Evolutionary conservation across 2,888 invertebrate species (phyloP).

Genomic region (Physocephala rufipes): DNA sequence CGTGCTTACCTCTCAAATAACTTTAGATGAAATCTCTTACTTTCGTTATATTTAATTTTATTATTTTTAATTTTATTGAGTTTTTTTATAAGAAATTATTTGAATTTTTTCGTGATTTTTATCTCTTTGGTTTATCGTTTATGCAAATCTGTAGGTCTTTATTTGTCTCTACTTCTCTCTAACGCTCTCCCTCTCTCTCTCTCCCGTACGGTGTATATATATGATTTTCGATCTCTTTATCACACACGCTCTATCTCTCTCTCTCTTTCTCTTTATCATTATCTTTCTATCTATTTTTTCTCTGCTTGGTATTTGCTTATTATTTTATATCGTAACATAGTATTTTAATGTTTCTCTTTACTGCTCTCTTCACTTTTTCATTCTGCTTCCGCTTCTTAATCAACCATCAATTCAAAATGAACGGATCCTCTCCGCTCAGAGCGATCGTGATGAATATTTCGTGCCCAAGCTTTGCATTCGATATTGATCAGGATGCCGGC

Average conservation of each 20-base stretch:
- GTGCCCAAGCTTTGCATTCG: conserved; percentile 94
- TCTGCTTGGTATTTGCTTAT: conserved; percentile 22
- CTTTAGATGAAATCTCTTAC: conserved; percentile 44
- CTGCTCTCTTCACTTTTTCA: conserved; percentile 1
- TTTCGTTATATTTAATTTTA: conserved; percentile 44
- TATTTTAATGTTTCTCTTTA: conserved; percentile 19
- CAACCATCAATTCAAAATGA: conserved; percentile 94
- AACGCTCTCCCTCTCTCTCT: neutral
- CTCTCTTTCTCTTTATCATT: neutral
- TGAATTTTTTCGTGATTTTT: conserved; percentile 33
- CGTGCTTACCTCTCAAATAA: conserved; percentile 41
- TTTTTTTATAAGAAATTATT: conserved; percentile 35
- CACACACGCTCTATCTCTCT: conserved; percentile 7
- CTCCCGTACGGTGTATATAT: no score
- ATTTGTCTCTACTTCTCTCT: no score
- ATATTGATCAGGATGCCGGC: conserved; percentile 91
- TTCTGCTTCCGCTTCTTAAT: conserved; percentile 69
- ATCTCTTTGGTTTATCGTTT: conserved; percentile 34
- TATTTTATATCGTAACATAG: conserved; percentile 17
- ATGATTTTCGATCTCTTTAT: no score
- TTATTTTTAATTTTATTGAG: conserved; percentile 38
- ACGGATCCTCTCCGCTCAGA: conserved; percentile 90
- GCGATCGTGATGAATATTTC: conserved; percentile 87
- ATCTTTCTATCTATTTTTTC: no score
- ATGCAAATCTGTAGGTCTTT: conserved; percentile 27